Conservation (phyloP, 2,797 vertebrate species). For the Sparidentex hasta region DNA sequence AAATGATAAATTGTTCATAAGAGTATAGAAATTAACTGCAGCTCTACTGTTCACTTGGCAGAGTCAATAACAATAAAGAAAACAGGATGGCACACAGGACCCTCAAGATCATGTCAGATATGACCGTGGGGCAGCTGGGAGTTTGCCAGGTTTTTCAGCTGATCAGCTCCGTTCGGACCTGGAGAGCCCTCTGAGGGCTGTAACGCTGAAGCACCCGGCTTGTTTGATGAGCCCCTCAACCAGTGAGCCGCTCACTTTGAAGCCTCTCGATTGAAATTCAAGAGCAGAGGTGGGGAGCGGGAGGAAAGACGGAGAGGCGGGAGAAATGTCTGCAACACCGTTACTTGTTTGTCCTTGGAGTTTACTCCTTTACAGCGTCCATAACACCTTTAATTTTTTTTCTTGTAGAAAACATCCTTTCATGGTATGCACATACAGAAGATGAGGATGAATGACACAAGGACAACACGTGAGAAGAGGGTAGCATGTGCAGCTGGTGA, state of each 20-base stretch:
- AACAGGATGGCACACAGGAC: background rate
- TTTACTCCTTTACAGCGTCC: background rate
- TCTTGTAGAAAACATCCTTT: background rate
- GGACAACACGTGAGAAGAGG: background rate
- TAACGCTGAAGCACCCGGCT: conserved; percentile 48
- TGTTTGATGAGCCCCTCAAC: conserved; percentile 79
- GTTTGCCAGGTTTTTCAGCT: conserved; percentile 24
- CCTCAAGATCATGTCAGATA: conserved; percentile 20
- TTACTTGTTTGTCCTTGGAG: background rate
- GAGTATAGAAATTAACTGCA: no score
- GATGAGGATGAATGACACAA: background rate
- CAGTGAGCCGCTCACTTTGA: conserved; percentile 83
- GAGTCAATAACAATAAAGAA: conserved; percentile 1
- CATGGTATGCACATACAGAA: background rate
- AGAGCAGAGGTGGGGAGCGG: conserved; percentile 65
- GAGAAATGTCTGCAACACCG: background rate
- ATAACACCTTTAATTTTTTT: background rate
- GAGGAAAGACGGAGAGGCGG: conserved; percentile 4
- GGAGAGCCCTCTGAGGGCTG: conserved; percentile 57
- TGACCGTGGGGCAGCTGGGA: background rate
- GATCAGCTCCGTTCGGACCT: conserved; percentile 23
- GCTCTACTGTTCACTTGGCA: background rate
- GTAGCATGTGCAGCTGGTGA: background rate
- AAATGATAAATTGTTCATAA: no score
- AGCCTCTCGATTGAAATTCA: conserved; percentile 87